Evolutionary conservation across 2,888 invertebrate genomes (phyloP).

Genomic region (Apamea crenata): DNA sequence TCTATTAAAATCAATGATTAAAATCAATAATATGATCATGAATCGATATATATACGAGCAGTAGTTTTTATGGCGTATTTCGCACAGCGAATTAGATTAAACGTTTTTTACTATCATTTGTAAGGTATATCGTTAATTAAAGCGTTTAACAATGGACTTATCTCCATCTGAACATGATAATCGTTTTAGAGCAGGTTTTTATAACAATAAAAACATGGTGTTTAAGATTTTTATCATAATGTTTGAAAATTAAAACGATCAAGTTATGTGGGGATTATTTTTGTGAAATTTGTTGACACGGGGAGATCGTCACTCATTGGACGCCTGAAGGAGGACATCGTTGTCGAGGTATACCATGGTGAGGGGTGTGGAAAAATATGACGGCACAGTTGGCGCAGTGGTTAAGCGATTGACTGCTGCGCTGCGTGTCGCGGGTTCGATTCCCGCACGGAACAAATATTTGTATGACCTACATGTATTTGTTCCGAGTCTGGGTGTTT

Average conservation of each 20-base stretch:
- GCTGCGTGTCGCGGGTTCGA: no score
- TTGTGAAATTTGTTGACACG: background rate
- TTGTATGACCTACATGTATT: no score
- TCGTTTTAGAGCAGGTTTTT: slow-evolving; percentile 21
- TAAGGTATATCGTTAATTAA: slow-evolving; percentile 50
- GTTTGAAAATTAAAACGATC: background rate
- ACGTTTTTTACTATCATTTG: slow-evolving; percentile 48
- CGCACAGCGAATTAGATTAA: slow-evolving; percentile 40
- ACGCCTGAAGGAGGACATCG: no score
- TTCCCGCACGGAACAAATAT: no score
- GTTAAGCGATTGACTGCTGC: no score
- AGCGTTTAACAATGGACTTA: slow-evolving; percentile 44
- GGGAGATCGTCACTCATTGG: no score
- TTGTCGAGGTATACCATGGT: no score
- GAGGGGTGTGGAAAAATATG: no score
- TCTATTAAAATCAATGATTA: slow-evolving; percentile 57
- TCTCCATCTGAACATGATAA: slow-evolving; percentile 36
- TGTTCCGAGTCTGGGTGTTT: no score
- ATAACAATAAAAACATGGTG: background rate
- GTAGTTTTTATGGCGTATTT: slow-evolving; percentile 53
- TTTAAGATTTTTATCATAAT: slow-evolving; percentile 26
- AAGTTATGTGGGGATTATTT: background rate
- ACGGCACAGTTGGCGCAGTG: no score
- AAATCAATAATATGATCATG: slow-evolving; percentile 54
- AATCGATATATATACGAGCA: slow-evolving; percentile 27